Evolutionary conservation across 2,113 vertebrate species (phyloP).

Genomic region (Scopus umbretta): DNA sequence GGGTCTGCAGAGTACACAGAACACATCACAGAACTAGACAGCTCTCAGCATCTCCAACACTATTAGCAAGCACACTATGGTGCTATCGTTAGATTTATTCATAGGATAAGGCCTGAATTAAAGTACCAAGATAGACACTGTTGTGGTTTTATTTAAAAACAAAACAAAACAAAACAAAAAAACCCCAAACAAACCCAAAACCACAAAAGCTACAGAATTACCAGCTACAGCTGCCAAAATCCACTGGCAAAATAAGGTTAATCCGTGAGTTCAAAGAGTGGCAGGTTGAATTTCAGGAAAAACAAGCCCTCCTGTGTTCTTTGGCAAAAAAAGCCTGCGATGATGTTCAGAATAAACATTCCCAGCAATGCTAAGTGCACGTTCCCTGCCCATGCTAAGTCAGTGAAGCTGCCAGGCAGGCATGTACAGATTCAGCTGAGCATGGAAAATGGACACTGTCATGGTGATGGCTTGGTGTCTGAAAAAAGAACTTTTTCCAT

Average conservation of each 20-base stretch:
- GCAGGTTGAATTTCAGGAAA: slow-evolving; percentile 34
- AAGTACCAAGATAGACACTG: neutral
- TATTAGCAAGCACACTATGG: neutral
- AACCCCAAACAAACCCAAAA: neutral
- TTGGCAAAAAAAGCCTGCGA: neutral
- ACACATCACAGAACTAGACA: neutral
- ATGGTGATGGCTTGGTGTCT: slow-evolving; percentile 31
- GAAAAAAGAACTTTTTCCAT: neutral
- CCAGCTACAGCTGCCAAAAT: neutral
- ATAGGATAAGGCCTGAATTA: neutral
- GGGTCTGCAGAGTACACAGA: neutral
- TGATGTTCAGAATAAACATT: slow-evolving; percentile 19
- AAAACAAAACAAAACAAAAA: neutral
- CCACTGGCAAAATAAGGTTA: slow-evolving; percentile 6
- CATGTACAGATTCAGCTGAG: slow-evolving; percentile 1
- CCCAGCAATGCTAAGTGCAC: neutral
- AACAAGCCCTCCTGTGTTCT: slow-evolving; percentile 7
- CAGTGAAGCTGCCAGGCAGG: neutral
- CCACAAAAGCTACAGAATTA: neutral
- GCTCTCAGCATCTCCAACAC: neutral
- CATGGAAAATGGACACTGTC: slow-evolving; percentile 39
- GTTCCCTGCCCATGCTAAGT: neutral
- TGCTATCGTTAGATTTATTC: neutral
- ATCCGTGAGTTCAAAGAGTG: neutral
- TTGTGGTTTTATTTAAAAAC: neutral